phyloP scores from a whole-genome alignment of 2,113 vertebrate species.

The Silurus glanis region DNA sequence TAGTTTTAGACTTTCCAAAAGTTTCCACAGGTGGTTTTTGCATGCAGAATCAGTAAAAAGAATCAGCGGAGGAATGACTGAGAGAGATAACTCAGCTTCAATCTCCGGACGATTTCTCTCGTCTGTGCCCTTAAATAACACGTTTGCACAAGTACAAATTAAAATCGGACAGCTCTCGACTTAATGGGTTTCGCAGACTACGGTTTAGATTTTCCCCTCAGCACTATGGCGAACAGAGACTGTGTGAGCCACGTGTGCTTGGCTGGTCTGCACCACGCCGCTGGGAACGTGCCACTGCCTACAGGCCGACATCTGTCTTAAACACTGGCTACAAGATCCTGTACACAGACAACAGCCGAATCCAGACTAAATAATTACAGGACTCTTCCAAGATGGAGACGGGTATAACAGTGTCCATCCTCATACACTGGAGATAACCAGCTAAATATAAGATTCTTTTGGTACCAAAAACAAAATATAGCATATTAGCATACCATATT shows the following conservation, averaged over 20 bases:
- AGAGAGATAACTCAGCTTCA: slow-evolving; percentile 52
- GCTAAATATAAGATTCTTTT: not conserved
- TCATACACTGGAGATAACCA: not conserved
- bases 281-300: slow-evolving; percentile 43
- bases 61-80: slow-evolving; percentile 26
- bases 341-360: slow-evolving; percentile 32
- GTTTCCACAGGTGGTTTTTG: slow-evolving; percentile 46
- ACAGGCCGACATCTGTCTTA: slow-evolving; percentile 46
- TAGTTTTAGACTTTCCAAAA: slow-evolving; percentile 54
- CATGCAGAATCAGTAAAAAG: slow-evolving; percentile 46
- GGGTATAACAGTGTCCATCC: slow-evolving; percentile 1
- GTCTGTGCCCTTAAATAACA: slow-evolving; percentile 58
- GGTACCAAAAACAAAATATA: not conserved
- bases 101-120: slow-evolving; percentile 48
- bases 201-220: slow-evolving; percentile 61
- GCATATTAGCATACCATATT: not conserved
- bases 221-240: slow-evolving; percentile 41
- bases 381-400: not conserved
- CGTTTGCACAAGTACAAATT: slow-evolving; percentile 57
- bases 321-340: slow-evolving; percentile 42
- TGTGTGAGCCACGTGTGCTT: slow-evolving; percentile 45
- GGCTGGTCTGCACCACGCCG: slow-evolving; percentile 36
- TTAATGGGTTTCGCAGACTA: slow-evolving; percentile 69
- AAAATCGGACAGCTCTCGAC: slow-evolving; percentile 61
- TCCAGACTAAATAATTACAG: slow-evolving; percentile 36